phyloP scores from a whole-genome alignment of 2,113 vertebrate species.

The Nannospalax galili region DNA sequence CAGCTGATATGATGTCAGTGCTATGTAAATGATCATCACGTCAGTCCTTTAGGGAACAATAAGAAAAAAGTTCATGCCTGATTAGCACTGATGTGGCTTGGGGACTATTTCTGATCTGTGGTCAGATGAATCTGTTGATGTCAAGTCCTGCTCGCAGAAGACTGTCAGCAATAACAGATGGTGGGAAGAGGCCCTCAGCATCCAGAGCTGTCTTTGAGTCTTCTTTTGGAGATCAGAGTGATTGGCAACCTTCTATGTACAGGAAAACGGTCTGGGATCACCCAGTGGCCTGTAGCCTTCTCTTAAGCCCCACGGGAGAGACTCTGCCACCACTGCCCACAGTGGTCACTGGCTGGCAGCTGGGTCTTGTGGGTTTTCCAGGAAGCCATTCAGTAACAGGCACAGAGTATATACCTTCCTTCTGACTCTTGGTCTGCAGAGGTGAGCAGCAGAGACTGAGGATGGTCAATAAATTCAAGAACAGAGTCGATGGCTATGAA shows the following conservation, averaged over 20 bases:
- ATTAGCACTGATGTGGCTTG: accelerated
- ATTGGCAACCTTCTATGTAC: neutral
- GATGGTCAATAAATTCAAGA: neutral
- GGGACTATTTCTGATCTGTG: accelerated
- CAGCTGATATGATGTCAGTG: accelerated
- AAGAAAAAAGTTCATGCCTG: accelerated
- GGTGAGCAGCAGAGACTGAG: accelerated
- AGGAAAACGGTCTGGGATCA: accelerated
- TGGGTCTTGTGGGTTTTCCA: accelerated
- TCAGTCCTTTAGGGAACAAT: accelerated
- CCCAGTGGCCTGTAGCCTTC: too few species aligned
- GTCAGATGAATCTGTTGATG: neutral
- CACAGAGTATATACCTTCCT: neutral
- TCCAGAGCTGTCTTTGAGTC: accelerated
- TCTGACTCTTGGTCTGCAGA: neutral
- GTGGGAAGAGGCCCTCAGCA: accelerated
- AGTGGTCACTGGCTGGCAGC: neutral
- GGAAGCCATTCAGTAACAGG: accelerated
- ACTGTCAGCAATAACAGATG: neutral
- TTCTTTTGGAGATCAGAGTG: accelerated
- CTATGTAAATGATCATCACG: accelerated
- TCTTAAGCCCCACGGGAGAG: accelerated
- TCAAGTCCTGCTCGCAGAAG: accelerated
- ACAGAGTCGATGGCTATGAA: too few species aligned
- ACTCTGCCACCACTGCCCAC: too few species aligned